A percentile compares a stretch with the other conserved stretches of the same genome.
Evolutionary conservation across 1,140 invertebrate species (phyloP).

Genomic region (Drosophila erecta): DNA sequence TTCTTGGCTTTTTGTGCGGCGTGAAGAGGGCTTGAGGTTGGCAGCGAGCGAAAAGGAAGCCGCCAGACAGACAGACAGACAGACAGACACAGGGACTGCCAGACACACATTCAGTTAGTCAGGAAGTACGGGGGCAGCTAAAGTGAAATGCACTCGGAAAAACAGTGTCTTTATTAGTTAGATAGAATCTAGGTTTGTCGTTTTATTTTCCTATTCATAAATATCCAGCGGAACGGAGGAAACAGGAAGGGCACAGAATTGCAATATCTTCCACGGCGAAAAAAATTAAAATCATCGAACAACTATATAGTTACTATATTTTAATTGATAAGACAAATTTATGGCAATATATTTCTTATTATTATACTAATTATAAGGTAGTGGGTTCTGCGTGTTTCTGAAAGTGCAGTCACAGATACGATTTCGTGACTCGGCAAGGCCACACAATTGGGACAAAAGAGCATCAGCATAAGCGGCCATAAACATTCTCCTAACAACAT

Average conservation of each 20-base stretch:
- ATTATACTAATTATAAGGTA: too few species aligned
- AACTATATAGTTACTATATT: too few species aligned
- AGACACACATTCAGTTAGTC: conserved; percentile 21
- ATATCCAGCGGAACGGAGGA: background rate
- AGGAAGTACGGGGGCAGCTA: conserved; percentile 14
- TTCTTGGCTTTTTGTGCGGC: conserved; percentile 51
- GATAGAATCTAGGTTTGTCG: too few species aligned
- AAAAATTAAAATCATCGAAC: too few species aligned
- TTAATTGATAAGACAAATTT: background rate
- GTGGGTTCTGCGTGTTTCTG: background rate
- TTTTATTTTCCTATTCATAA: background rate
- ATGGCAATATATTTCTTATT: too few species aligned
- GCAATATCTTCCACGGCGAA: too few species aligned
- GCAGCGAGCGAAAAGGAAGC: conserved; percentile 32
- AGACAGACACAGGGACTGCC: background rate
- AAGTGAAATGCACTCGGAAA: conserved; percentile 17
- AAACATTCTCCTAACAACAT: conserved; percentile 57
- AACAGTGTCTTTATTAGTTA: too few species aligned
- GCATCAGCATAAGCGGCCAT: conserved; percentile 48
- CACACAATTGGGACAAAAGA: conserved; percentile 57
- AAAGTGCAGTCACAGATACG: conserved; percentile 17
- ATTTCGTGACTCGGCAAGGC: conserved; percentile 28
- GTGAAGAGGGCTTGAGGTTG: conserved; percentile 76
- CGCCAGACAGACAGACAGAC: conserved; percentile 10
- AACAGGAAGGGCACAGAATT: too few species aligned